Base-by-base conservation (phyloP, 2,888 invertebrate species). In the Coecobrya sp. region DNA sequence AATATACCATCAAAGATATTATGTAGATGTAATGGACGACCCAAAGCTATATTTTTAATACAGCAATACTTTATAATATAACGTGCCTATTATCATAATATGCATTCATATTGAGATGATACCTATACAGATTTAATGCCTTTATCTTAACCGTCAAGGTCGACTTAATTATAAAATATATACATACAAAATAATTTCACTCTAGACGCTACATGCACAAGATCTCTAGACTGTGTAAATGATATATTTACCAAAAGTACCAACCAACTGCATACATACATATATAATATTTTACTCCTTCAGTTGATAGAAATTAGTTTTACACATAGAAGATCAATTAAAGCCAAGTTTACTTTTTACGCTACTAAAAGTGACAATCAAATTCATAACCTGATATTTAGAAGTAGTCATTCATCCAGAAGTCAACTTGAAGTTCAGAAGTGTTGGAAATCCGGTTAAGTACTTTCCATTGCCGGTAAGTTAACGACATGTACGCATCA, bases 61-160 rank as follows among this genome's bases (percentile, higher is more conserved):
- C 10, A 42, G 5, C 4, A 13, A 49, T 3, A 10, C 49, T 13
- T n/a, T n/a, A n/a, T n/a, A 49, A 13, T 49, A 10, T 10, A 49
- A 1, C 49, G 11, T 13, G 13, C 49, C 49, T 1, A 10, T 49
- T 49, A 49, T 1, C 13, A 13, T 49, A 49, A 49, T 49, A 49
- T 49, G 49, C 49, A 7, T 49, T 49, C 49, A 49, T 49, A 13
- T 11, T 49, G 49, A 3, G 49, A 10, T 49, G 7, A 4, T 36
- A 36, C 36, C 36, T 36, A 52, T 7, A 52, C 5, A 59, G 5
- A 5, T 62, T 62, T 25, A 62, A 62, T 62, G 25, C 11, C 13
- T 68, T 68, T 27, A 68, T 68, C 68, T 30, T 68, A 68, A 68
- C 27, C 68, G 27, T 68, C 68, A 68, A 68, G 68, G 68, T 68